These are phyloP conservation scores for Meloe dianella DNA, from an alignment of 2,888 invertebrate species.

Conservation along the genomic window DNA sequence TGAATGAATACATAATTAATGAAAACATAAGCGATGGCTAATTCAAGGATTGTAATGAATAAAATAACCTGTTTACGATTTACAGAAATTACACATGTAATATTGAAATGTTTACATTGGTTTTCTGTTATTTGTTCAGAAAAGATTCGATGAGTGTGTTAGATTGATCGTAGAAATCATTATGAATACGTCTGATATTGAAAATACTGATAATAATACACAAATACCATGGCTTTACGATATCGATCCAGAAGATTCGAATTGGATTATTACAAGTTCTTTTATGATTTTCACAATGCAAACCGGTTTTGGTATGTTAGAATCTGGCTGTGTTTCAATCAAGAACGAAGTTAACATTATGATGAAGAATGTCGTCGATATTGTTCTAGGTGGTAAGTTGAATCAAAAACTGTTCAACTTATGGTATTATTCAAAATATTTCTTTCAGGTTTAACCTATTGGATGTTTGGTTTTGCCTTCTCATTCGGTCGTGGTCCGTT, in stretches of 20 bases:
- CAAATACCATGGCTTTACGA: slow-evolving; percentile 59
- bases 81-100: background rate
- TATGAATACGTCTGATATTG: background rate
- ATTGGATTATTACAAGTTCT: slow-evolving; percentile 87
- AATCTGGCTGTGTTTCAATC: slow-evolving; percentile 89
- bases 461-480: slow-evolving; percentile 93
- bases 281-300: slow-evolving; percentile 95
- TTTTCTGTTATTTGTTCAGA: background rate
- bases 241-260: slow-evolving; percentile 79
- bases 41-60: slow-evolving; percentile 5
- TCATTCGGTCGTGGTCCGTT: slow-evolving; percentile 80
- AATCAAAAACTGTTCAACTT: background rate
- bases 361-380: slow-evolving; percentile 96
- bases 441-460: slow-evolving; percentile 78
- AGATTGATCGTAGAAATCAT: background rate
- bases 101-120: slow-evolving; percentile 4
- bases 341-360: slow-evolving; percentile 97
- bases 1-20: background rate
- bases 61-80: background rate
- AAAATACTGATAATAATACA: background rate
- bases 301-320: slow-evolving; percentile 92
- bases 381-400: slow-evolving; percentile 80
- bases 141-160: background rate
- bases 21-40: background rate
- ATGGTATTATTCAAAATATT: background rate